Base-by-base conservation (phyloP, 1,140 invertebrate species). In the Leptinotarsa lineolata region DNA sequence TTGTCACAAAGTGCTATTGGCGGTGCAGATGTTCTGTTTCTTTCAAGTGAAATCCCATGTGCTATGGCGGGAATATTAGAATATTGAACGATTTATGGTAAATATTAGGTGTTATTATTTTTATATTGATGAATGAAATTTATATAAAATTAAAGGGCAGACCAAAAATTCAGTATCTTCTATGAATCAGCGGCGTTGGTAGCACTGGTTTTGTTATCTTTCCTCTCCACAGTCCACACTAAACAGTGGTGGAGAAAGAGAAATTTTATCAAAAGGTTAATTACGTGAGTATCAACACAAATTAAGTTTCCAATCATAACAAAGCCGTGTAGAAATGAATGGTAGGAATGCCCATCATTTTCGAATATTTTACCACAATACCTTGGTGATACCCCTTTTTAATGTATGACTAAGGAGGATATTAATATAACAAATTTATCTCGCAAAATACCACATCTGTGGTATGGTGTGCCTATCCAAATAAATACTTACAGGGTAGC, bases 1-100 rank as follows among this genome's bases (percentile, higher is more conserved):
- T 81, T 75, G 77, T 81, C 76, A 78, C 70, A 81, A 70, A 72
- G 72, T 77, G 72, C 80, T 79, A 83, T 83, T 82, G 81, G 82
- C 73, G 78, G 79, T 82, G 81, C 83, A 83, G 82, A 80, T 83
- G 81, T 83, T 81, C 75, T 81, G 80, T 80, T 76, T 76, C 76
- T 73, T 76, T 79, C 74, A 72, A 72, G 68, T 75, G 74, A 80
- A 76, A 79, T 78, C 74, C 74, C 78, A 83, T 78, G 78, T 80
- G 76, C 77, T 61, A 73, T 81, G 81, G 82, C 82, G 82, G 82
- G 82, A 83, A 83, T 82, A 75, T 70, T 72, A 74, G 74, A 68
- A 74, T 72, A 75, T 75, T 66, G 72, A 69, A 68, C 22, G n/a
- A 39, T 68, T 73, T 68, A 76, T 74, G 75, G 77, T 78, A 80